These are phyloP conservation scores for Aldrovandia affinis DNA, from an alignment of 2,797 vertebrate genomes.

Conservation along the genomic window DNA sequence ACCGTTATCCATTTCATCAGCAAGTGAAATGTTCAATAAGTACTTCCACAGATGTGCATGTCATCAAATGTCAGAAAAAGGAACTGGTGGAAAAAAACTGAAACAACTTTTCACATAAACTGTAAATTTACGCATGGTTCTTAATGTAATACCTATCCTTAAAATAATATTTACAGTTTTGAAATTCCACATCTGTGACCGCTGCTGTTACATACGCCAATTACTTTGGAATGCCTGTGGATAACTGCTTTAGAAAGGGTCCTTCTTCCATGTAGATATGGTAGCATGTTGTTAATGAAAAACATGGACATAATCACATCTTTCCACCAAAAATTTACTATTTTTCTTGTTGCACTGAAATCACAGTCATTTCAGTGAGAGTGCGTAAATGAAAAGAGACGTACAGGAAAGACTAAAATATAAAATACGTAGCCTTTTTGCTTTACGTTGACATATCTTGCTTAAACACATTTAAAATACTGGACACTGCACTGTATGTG, in stretches of 20 bases:
- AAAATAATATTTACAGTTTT: not conserved
- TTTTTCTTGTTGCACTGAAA: not conserved
- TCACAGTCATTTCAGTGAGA: not conserved
- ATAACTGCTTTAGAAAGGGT: not conserved
- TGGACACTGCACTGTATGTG: not conserved
- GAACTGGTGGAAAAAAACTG: conserved; percentile 12
- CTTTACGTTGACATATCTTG: not conserved
- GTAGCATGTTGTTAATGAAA: not conserved
- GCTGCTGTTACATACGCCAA: not conserved
- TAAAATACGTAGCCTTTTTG: not conserved
- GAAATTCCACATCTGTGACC: not conserved
- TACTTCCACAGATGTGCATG: conserved; percentile 26
- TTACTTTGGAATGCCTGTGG: not conserved
- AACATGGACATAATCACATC: not conserved
- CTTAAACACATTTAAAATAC: not conserved
- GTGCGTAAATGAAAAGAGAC: not conserved
- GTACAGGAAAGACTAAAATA: not conserved
- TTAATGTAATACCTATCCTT: not conserved
- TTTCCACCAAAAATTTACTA: not conserved
- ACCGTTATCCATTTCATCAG: not conserved
- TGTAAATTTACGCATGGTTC: conserved; percentile 49
- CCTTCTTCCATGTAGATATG: not conserved
- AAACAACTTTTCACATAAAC: conserved; percentile 52
- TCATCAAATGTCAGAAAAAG: not conserved
- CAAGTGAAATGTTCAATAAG: not conserved